Evolutionary conservation across 1,140 invertebrate genomes (phyloP).

Genomic region (Chironomus tepperi): DNA sequence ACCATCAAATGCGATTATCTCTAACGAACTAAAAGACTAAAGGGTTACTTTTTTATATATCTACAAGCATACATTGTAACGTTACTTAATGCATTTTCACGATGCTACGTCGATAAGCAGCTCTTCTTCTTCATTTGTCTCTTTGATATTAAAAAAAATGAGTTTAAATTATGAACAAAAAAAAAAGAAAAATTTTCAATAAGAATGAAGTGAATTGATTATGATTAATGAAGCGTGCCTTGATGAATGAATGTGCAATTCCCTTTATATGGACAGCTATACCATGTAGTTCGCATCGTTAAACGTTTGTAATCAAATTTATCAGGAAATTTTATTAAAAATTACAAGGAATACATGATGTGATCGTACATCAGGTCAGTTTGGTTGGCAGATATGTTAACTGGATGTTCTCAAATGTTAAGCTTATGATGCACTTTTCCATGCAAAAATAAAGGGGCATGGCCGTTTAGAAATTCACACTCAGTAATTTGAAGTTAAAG

Average conservation of each 20-base stretch:
- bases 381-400: no score
- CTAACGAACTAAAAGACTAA: neutral
- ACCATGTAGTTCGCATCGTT: neutral
- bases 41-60: neutral
- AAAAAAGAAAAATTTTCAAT: neutral
- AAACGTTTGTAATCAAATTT: neutral
- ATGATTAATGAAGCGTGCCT: conserved; percentile 19
- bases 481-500: no score
- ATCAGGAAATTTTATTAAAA: neutral
- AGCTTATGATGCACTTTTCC: no score
- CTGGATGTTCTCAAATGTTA: no score
- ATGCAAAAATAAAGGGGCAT: no score
- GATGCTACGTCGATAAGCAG: neutral
- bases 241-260: conserved; percentile 9
- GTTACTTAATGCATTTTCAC: neutral
- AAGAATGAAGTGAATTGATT: conserved; percentile 2
- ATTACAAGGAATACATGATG: no score
- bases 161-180: neutral
- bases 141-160: no score
- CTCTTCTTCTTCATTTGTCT: neutral
- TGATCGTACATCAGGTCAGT: no score
- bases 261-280: neutral
- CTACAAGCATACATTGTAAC: neutral
- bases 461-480: no score
- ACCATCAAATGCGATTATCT: neutral